Evolutionary conservation across 2,888 invertebrate species (phyloP), one percentile per base, ranked within the genome.

Genomic region (Hyposoter dolosus): DNA sequence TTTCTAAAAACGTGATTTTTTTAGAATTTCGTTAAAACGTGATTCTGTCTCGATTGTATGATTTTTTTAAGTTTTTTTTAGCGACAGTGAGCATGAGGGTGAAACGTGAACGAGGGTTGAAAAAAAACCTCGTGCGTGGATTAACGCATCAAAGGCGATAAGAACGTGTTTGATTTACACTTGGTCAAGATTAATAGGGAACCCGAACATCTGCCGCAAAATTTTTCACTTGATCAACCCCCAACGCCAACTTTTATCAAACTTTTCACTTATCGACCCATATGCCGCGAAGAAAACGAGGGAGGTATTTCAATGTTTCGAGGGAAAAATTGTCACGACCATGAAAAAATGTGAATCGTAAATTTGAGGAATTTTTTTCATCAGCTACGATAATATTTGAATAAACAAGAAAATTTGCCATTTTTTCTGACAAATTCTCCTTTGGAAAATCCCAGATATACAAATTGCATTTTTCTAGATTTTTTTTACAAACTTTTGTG

Each of bases 181-280:
- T 93, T 89, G 82, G 89, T 89, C 86, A 89, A 89, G 90, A 90
- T 93, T 93, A 93, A 92, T 91, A 90, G 89, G 90, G 89, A 92
- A 92, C 91, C 90, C 86, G 82, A 89, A 91, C 93, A 94, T 93
- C 92, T 94, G 94, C 91, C 90, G 89, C 90, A 92, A 92, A 91
- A 91, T 89, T 90, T 89, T 90, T 86, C 89, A 89, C 91, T 91
- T 90, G 84, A 81, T 75, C 88, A 88, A 88, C 85, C 87, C 81
- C 87, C 66, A 53, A 7, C 3, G 88, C 87, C 1, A 56, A 43
- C 15, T 50, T 65, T 91, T 91, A 91, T 90, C 91, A 75, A 85
- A 63, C 28, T 66, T 32, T n/a, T 53, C 75, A 87, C 83, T 90
- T 86, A 88, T 89, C 89, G 88, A 88, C 82, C 84, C 86, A 83